Base-by-base conservation (phyloP, 2,797 vertebrate species). In the Kryptopterus vitreolus region DNA sequence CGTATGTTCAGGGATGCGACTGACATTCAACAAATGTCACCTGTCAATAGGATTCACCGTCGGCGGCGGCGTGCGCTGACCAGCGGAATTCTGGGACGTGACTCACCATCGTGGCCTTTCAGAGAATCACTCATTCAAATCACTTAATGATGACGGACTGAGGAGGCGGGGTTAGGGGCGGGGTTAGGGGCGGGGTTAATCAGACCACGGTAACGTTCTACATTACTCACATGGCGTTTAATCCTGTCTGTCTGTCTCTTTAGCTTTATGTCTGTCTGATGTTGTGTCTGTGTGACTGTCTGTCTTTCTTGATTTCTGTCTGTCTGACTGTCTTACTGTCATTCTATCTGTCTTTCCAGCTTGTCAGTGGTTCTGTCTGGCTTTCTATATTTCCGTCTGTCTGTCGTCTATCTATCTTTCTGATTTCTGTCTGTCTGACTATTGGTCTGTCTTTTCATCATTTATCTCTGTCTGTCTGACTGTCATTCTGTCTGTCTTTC, bases 21-120 rank as follows among this genome's bases (percentile, higher is more conserved):
- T 82, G 77, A 63, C 80, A 66, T 83, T 80, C 68, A 79, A 73
- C 74, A 85, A 85, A 84, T 85, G 83, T 83, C 84, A 81, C 59
- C 63, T 82, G 80, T 77, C 81, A 82, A 79, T 83, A 77, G 48
- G 61, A 75, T 63, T 83, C 65, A 66, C 53, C 77, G 57, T 68
- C 75, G 31, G 74, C 35, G 50, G 43, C 53, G 33, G 48, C 50
- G 43, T 79, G 50, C 31, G 46, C 11, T 0, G 24, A 70, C 62
- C 24, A 81, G 22, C 18, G 31, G 10, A 48, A 11, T 57, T 38
- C 31, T 13, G 46, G 52, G 74, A 82, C 18, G 38, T 74, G 81
- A 78, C 73, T 82, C 68, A 85, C 12, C 7, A 38, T 57, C 65
- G 10, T 80, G 48, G 76, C 77, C 81, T 78, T 74, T 74, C 22